These are phyloP conservation scores for Trichonephila inaurata DNA, from an alignment of 1,140 invertebrate genomes.

Conservation along the genomic window DNA sequence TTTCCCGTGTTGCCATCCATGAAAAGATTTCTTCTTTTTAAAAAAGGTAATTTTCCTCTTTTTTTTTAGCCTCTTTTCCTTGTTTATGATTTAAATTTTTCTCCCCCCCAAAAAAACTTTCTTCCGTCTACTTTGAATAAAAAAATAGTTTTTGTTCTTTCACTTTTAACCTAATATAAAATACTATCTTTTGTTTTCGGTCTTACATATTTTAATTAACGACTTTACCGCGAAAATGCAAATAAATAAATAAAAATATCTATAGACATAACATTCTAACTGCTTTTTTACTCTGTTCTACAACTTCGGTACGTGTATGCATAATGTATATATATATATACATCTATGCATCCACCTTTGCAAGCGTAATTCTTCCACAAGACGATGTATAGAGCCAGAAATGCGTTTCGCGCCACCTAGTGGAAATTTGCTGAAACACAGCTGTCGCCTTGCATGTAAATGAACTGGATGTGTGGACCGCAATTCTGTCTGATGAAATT, in stretches of 20 bases:
- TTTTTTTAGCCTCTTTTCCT: background rate
- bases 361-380: slow-evolving; percentile 3
- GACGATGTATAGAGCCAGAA: background rate
- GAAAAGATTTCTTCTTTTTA: slow-evolving; percentile 40
- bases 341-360: slow-evolving; percentile 14
- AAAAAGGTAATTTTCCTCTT: slow-evolving; percentile 34
- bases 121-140: slow-evolving; percentile 48
- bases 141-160: slow-evolving; percentile 33
- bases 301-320: slow-evolving; percentile 11
- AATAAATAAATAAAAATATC: slow-evolving; percentile 45
- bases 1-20: slow-evolving; percentile 62
- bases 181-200: slow-evolving; percentile 58
- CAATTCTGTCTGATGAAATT: slow-evolving; percentile 42
- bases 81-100: slow-evolving; percentile 58
- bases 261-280: slow-evolving; percentile 34
- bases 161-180: slow-evolving; percentile 47
- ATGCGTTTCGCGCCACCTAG: slow-evolving; percentile 30
- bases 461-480: background rate
- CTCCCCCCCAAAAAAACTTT: background rate
- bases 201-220: slow-evolving; percentile 69
- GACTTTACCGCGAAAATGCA: background rate
- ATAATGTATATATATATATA: slow-evolving; percentile 35
- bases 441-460: slow-evolving; percentile 59
- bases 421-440: slow-evolving; percentile 30
- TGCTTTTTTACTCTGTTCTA: slow-evolving; percentile 40